Evolutionary conservation across 1,140 invertebrate species (phyloP).

Genomic region (Drosophila lacteicornis): DNA sequence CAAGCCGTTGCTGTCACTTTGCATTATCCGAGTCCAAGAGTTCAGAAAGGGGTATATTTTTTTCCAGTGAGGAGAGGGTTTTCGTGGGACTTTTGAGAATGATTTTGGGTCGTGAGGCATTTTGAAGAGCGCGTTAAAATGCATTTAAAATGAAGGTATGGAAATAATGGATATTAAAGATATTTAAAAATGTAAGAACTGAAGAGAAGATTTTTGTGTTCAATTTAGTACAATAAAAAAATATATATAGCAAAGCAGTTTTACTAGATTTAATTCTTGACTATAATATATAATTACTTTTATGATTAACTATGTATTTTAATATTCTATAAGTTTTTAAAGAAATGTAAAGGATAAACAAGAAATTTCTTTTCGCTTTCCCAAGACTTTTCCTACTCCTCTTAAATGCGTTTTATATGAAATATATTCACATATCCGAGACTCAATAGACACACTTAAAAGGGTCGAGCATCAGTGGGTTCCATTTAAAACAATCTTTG

Average conservation of each 20-base stretch:
- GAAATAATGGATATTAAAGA: not conserved
- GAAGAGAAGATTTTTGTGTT: too few relatives aligned
- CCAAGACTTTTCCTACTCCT: not conserved
- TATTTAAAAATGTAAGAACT: not conserved
- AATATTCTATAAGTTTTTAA: too few relatives aligned
- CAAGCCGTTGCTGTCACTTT: slow-evolving; percentile 79
- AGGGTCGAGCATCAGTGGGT: slow-evolving; percentile 1
- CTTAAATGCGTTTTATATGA: not conserved
- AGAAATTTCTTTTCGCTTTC: too few relatives aligned
- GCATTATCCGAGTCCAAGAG: slow-evolving; percentile 63
- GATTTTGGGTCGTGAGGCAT: not conserved
- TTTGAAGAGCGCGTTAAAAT: slow-evolving; percentile 16
- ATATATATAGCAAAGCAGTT: too few relatives aligned
- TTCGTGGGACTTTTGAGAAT: not conserved
- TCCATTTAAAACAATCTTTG: slow-evolving; percentile 32
- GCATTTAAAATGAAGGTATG: slow-evolving; percentile 2
- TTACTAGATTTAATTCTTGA: too few relatives aligned
- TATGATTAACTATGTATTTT: too few relatives aligned
- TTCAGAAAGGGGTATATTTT: slow-evolving; percentile 12
- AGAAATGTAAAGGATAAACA: too few relatives aligned
- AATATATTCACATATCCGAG: not conserved
- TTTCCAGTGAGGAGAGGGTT: slow-evolving; percentile 2
- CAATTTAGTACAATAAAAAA: too few relatives aligned
- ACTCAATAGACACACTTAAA: slow-evolving; percentile 8
- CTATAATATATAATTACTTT: too few relatives aligned